phyloP scores from a whole-genome alignment of 2,888 invertebrate species.

The Polylopha cassiicola region DNA sequence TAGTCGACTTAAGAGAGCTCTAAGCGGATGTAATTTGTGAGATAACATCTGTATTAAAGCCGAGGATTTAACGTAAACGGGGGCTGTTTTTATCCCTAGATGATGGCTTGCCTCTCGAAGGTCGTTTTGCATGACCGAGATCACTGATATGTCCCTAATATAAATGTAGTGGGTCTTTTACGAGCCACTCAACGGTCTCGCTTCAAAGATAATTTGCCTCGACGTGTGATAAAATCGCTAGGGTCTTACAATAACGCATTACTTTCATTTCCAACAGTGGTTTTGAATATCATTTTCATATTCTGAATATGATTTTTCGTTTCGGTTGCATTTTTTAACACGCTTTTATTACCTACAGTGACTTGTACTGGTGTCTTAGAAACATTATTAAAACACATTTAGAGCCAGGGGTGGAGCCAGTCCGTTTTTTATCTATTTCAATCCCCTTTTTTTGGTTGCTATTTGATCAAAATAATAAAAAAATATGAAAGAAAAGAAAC shows the following conservation, averaged over 20 bases:
- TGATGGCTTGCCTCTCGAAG: conserved; percentile 39
- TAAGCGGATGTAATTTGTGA: conserved; percentile 29
- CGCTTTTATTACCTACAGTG: no score
- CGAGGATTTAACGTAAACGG: conserved; percentile 28
- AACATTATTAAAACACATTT: no score
- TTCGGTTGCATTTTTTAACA: no score
- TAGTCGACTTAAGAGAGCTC: no score
- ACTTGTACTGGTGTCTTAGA: no score
- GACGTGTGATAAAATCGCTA: conserved; percentile 58
- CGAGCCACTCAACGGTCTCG: conserved; percentile 47
- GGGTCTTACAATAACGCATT: conserved; percentile 41
- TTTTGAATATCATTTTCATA: conserved; percentile 6
- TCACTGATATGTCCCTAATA: conserved; percentile 60
- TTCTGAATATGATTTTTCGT: no score
- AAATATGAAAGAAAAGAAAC: no score
- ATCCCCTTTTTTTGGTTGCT: no score
- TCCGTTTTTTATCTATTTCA: no score
- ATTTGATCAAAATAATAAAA: no score
- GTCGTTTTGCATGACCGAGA: conserved; percentile 57
- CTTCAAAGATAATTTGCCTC: conserved; percentile 55
- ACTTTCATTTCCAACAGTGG: conserved; percentile 19
- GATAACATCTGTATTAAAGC: conserved; percentile 42
- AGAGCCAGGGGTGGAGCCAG: no score
- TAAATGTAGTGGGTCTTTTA: conserved; percentile 59
- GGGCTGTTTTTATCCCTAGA: conserved; percentile 29